phyloP scores from a whole-genome alignment of 2,888 invertebrate species.

The Alentia gelatinosa region DNA sequence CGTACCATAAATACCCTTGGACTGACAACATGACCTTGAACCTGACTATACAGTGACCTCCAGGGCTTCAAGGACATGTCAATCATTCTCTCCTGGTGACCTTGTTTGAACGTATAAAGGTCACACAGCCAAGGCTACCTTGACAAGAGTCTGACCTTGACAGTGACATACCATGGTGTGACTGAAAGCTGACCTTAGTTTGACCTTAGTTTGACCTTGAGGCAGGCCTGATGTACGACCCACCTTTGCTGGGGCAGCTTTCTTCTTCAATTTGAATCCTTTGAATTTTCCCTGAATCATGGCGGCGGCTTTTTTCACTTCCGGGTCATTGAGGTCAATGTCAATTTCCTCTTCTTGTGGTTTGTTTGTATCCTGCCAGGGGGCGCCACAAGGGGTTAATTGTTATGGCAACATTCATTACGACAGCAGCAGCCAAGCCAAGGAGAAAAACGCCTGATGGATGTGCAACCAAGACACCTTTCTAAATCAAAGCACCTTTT shows the following conservation, averaged over 20 bases:
- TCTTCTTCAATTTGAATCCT: conserved; percentile 56
- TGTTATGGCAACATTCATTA: conserved; percentile 7
- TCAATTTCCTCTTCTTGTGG: conserved; percentile 71
- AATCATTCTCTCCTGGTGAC: not conserved
- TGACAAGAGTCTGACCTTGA: not conserved
- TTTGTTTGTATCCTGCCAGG: conserved; percentile 36
- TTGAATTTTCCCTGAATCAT: conserved; percentile 72
- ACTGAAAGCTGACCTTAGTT: not conserved
- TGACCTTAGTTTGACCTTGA: not conserved
- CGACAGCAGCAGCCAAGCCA: not conserved
- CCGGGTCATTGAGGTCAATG: conserved; percentile 77
- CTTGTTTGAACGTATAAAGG: not conserved
- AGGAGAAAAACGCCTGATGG: not conserved
- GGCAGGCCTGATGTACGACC: not conserved
- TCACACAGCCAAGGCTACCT: not conserved
- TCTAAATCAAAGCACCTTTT: too few species aligned
- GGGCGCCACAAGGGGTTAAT: conserved; percentile 42
- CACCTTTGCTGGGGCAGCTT: not conserved
- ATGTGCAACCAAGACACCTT: not conserved
- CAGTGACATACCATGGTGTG: not conserved
- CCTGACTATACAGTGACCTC: not conserved
- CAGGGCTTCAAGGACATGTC: not conserved
- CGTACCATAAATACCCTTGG: not conserved
- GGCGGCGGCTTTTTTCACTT: conserved; percentile 75
- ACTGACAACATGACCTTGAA: conserved; percentile 2